Evolutionary conservation across 1,140 invertebrate genomes (phyloP), one percentile per base, ranked within the genome.

Genomic region (Choristoneura fumiferana): DNA sequence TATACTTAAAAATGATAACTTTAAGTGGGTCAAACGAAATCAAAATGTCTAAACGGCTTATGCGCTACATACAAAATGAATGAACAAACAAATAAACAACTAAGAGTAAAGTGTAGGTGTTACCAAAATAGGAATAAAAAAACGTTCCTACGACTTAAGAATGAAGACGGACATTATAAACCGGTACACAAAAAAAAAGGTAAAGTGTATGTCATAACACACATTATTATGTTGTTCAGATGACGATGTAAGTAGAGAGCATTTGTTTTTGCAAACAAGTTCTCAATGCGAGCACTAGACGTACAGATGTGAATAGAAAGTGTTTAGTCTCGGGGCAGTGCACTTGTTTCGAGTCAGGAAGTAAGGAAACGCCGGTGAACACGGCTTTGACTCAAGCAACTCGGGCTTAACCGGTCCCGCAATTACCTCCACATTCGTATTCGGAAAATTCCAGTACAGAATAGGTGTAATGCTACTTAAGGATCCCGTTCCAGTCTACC

Each of bases 271-370:
- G 40, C 40, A 45, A 45, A 29, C 5, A 33, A 13, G 12, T 12
- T 22, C 18, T 29, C 43, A 12, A 29, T 29, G 43, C 29, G 22
- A 33, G 43, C 22, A 49, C 43, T 49, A 49, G 43, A 49, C 18
- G 43, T 17, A 10, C n/a, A 29, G 18, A 29, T 22, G 37, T 49
- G 43, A 49, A 49, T 49, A 52, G 39, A 60, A 60, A 62, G 61
- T 35, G 29, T 53, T 53, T 39, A 57, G 36, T 45, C 55, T 37
- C 37, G 15, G 43, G 55, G 40, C 61, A 63, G 37, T 63, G 57
- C 58, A 63, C 60, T 57, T 53, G 60, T 57, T 35, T 54, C 38
- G 55, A 61, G 52, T 52, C 18, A 56, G 59, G 65, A 60, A 67
- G 58, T 55, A 38, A 58, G 58, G 56, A 63, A 67, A 52, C 36